Conservation (phyloP, 2,888 invertebrate genomes). For the Girardia tigrina region DNA sequence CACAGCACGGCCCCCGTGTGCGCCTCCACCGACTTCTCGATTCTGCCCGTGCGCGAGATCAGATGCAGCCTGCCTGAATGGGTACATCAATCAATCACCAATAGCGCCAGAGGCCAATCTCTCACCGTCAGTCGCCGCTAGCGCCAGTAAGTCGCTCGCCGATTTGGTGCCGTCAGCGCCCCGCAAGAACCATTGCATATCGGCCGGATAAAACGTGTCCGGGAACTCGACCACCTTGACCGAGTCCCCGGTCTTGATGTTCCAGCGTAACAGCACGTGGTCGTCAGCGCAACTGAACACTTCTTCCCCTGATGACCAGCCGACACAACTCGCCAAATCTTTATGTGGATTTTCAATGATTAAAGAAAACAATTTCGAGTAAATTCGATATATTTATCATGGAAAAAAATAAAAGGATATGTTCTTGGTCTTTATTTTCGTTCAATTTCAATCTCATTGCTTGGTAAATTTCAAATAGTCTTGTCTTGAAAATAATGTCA, state of each 20-base stretch:
- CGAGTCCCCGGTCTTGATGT: constrained; percentile 53
- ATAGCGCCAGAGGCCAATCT: neutral
- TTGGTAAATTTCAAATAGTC: neutral
- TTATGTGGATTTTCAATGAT: no score
- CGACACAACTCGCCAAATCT: constrained; percentile 72
- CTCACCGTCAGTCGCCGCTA: constrained; percentile 74
- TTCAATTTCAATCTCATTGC: neutral
- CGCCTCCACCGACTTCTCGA: constrained; percentile 79
- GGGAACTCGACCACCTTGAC: constrained; percentile 63
- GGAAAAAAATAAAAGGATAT: constrained; percentile 2
- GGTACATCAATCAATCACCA: neutral
- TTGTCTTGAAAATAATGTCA: neutral
- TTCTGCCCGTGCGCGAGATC: constrained; percentile 70
- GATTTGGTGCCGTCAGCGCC: constrained; percentile 45
- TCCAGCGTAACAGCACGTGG: constrained; percentile 67
- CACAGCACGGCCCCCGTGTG: constrained; percentile 73
- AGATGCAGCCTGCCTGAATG: constrained; percentile 65
- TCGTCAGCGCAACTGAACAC: constrained; percentile 87
- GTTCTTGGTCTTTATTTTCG: neutral
- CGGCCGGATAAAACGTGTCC: constrained; percentile 71
- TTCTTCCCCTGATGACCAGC: constrained; percentile 84
- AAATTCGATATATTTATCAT: neutral
- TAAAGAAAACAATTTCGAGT: no score
- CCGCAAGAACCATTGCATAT: constrained; percentile 73
- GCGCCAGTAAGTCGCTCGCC: constrained; percentile 65